Conservation (phyloP, 53 echinoderm and acorn worm genomes). For the Zoroaster sp. region DNA sequence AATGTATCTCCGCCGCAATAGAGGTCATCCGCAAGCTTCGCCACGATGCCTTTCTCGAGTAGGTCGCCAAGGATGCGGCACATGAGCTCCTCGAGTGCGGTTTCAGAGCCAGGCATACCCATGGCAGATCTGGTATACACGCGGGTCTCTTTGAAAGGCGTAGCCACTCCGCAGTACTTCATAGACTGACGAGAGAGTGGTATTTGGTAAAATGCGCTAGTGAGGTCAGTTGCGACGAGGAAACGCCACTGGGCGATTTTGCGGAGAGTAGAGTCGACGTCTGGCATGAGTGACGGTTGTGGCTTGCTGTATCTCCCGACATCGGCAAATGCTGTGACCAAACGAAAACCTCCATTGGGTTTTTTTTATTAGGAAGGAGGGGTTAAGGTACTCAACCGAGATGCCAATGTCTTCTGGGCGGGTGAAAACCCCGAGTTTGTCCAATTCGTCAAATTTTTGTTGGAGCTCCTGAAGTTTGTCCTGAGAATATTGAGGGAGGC, state of each 20-base stretch:
- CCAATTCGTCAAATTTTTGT: conserved; percentile 32
- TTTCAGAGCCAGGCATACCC: conserved; percentile 49
- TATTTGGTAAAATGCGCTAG: too few species aligned
- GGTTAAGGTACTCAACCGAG: conserved; percentile 28
- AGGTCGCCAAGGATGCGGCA: conserved; percentile 60
- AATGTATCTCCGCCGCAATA: conserved; percentile 60
- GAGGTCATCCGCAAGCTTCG: conserved; percentile 69
- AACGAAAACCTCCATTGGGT: conserved; percentile 50
- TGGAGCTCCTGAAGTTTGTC: conserved; percentile 39
- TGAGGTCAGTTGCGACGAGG: too few species aligned
- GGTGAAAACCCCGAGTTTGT: conserved; percentile 22
- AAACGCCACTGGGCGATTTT: conserved; percentile 13
- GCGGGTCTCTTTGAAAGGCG: conserved; percentile 11
- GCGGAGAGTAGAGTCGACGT: conserved; percentile 49
- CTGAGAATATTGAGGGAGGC: conserved; percentile 25
- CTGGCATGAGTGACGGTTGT: conserved; percentile 57
- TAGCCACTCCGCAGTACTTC: conserved; percentile 49
- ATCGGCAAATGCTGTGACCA: conserved; percentile 68
- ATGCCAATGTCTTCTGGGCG: conserved; percentile 17
- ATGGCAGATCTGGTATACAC: conserved; percentile 31
- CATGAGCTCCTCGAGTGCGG: conserved; percentile 70
- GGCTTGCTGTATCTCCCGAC: neutral
- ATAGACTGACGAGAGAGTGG: conserved; percentile 45
- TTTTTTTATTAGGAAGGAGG: too few species aligned
- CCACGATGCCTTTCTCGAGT: conserved; percentile 30